A percentile compares a stretch with the other conserved stretches of the same genome.
These are phyloP conservation scores for Dryocosmus kuriphilus DNA, from an alignment of 2,888 invertebrate genomes.

Conservation along the genomic window DNA sequence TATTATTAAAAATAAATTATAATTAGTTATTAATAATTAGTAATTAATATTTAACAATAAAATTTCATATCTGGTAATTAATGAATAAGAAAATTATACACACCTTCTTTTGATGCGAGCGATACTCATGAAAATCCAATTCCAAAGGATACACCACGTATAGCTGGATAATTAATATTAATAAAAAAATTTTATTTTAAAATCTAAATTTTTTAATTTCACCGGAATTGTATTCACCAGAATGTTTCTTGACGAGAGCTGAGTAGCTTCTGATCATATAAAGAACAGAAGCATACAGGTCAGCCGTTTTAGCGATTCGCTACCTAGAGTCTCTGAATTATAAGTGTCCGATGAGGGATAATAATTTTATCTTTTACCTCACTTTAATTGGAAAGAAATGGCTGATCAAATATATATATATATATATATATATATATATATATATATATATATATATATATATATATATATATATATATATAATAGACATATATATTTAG, in stretches of 20 bases:
- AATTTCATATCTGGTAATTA: no score
- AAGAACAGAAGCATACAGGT: constrained; percentile 29
- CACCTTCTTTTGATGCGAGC: background rate
- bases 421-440: no score
- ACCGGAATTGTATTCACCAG: background rate
- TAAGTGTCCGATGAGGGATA: constrained; percentile 1
- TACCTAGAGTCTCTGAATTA: background rate
- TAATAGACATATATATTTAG: no score
- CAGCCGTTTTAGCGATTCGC: constrained; percentile 12
- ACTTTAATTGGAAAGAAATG: background rate
- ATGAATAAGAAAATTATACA: constrained; percentile 12
- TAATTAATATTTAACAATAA: no score
- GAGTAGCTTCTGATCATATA: constrained; percentile 37
- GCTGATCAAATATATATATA: background rate
- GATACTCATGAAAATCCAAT: constrained; percentile 11
- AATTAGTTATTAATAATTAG: no score
- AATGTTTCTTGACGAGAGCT: constrained; percentile 35
- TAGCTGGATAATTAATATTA: background rate
- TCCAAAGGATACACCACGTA: background rate
- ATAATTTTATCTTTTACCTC: constrained; percentile 18
- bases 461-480: no score
- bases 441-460: no score
- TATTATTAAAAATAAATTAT: no score
- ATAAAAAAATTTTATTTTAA: constrained; percentile 16
- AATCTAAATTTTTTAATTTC: constrained; percentile 1